Percentiles rank a stretch among this genome's conserved stretches.
phyloP scores from a whole-genome alignment of 35 echinoderm and acorn worm genomes.

The Hemicentrotus pulcherrimus region DNA sequence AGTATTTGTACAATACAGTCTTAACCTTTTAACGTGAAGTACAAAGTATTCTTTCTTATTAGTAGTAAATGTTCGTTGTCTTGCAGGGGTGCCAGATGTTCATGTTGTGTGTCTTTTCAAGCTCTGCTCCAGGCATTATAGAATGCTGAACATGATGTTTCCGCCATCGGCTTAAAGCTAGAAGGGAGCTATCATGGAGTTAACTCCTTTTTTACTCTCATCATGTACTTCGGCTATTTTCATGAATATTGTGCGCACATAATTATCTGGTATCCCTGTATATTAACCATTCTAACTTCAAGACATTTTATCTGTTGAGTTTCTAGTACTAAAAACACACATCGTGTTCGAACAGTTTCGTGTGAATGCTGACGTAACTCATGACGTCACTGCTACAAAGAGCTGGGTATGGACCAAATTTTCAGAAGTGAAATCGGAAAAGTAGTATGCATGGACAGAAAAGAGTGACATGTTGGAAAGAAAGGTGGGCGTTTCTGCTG shows the following conservation, averaged over 20 bases:
- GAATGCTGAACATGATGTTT: too few relatives aligned
- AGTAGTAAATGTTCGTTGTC: background rate
- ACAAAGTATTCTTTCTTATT: background rate
- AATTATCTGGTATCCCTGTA: background rate
- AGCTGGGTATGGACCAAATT: constrained; percentile 45
- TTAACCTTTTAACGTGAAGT: background rate
- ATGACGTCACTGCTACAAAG: constrained; percentile 26
- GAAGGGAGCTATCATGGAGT: too few relatives aligned
- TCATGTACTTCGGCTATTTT: too few relatives aligned
- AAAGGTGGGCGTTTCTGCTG: background rate
- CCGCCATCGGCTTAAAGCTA: too few relatives aligned
- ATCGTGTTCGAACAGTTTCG: background rate
- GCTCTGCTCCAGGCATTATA: too few relatives aligned
- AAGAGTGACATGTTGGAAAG: background rate
- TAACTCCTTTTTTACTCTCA: too few relatives aligned
- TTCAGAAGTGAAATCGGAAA: background rate
- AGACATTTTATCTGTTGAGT: background rate
- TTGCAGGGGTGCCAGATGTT: background rate
- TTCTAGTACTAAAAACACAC: background rate
- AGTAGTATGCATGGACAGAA: background rate
- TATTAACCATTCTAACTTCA: background rate
- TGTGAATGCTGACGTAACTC: constrained; percentile 4
- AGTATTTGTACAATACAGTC: background rate
- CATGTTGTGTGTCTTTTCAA: too few relatives aligned
- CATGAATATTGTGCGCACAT: too few relatives aligned